Base-by-base conservation (phyloP, 2,888 invertebrate genomes). In the Deilephila elpenor region DNA sequence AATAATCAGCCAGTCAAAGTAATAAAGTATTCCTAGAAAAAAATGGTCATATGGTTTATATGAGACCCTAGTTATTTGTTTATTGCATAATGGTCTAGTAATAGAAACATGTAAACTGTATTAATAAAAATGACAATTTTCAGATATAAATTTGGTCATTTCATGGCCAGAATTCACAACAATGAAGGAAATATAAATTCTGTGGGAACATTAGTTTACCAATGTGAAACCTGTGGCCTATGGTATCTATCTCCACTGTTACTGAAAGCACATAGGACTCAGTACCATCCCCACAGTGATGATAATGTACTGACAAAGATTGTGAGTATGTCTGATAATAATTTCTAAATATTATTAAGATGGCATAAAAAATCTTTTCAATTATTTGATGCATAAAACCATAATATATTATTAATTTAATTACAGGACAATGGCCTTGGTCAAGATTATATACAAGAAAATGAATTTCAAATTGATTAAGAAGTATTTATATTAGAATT, bases 101-200 rank as follows among this genome's bases (percentile, higher is more conserved):
- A 44, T 11, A 44, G 11, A 44, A 11, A 44, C 11, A 44, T 14
- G 2, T 11, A 44, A 37, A 37, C 7, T 37, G 6, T 37, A 37
- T 44, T 44, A 44, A 44, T 44, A 44, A 3, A 2, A 29, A 59
- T 20, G 25, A 72, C 74, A 74, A 51, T 71, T 88, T 87, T 44
- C 78, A 94, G 94, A 79, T 94, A 94, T 78, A 94, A 94, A 86
- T 86, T 88, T 71, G 87, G 88, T 7, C 94, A 94, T 78, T 94
- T 93, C 70, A 87, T 89, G 80, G 85, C 89, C 19, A 94, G 94
- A 81, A 83, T 83, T 29, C 87, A 88, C 73, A 80, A 76, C 71
- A 84, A 78, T 74, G 82, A 85, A 74, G 82, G 76, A 51, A 84
- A 76, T 73, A 74, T 77, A 25, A 84, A 83, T 73, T 77, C 82